phyloP scores from a whole-genome alignment of 2,797 vertebrate species.

The Falco biarmicus region DNA sequence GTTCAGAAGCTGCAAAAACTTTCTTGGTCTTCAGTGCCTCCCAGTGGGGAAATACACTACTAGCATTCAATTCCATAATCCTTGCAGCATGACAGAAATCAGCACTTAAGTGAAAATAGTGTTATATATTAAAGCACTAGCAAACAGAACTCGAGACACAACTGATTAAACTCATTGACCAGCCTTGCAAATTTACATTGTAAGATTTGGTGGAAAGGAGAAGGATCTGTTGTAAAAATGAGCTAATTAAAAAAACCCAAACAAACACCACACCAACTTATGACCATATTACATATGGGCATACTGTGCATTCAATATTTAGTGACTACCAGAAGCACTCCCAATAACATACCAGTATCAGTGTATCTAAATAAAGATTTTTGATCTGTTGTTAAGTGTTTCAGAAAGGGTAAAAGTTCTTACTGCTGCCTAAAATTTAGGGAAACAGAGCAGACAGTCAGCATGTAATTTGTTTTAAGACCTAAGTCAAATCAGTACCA shows the following conservation, averaged over 20 bases:
- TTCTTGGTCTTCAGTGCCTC: constrained; percentile 23
- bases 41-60: not conserved
- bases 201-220: not conserved
- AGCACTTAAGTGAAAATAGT: not conserved
- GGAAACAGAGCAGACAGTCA: constrained; percentile 59
- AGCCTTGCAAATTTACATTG: not conserved
- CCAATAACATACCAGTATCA: not conserved
- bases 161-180: not conserved
- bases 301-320: not conserved
- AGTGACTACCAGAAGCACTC: not conserved
- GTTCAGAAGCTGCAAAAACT: not conserved
- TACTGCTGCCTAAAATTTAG: not conserved
- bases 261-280: not conserved
- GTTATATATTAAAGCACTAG: not conserved
- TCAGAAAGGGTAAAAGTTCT: not conserved
- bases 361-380: not conserved
- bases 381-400: not conserved
- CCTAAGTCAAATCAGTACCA: constrained; percentile 12
- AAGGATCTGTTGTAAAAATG: not conserved
- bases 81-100: not conserved
- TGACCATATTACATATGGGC: not conserved
- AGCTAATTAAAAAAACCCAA: not conserved
- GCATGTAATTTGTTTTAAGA: constrained; percentile 7
- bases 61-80: not conserved
- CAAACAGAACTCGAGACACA: not conserved